Base-by-base conservation (phyloP, 2,888 invertebrate genomes). In the Aphrophora alni region DNA sequence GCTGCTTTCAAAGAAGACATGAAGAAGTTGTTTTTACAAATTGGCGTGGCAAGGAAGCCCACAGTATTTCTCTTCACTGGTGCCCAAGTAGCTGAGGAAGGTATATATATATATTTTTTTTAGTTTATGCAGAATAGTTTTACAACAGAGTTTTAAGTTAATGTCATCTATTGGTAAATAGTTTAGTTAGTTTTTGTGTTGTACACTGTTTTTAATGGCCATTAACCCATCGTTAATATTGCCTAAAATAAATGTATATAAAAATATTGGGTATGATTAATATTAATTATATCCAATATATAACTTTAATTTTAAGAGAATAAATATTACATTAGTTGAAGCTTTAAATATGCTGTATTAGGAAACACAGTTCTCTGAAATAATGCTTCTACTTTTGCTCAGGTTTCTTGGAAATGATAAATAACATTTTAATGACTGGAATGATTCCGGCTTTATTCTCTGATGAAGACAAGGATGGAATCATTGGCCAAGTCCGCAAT, bases 351-450 rank as follows among this genome's bases (percentile, higher is more conserved):
- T n/a, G n/a, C n/a, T n/a, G n/a, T n/a, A n/a, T n/a, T n/a, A n/a
- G n/a, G n/a, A n/a, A n/a, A n/a, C n/a, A n/a, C n/a, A n/a, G n/a
- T n/a, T 59, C 44, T 28, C n/a, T 70, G 72, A 69, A 84, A 76
- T 73, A 74, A 69, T 73, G 70, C 78, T 75, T 75, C 38, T 25
- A 26, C 2, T 38, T 24, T 97, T 80, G 92, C 85, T 21, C 83
- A 89, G 89, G 90, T 17, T 97, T 98, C 87, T 88, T 98, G 81
- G 97, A 98, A 88, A 90, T 95, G 84, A 95, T 97, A 81, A 98
- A 98, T 88, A 97, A 97, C 86, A 97, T 98, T 87, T 88, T 98
- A 81, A 96, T 96, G 88, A 95, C 95, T 77, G 97, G 96, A 0
- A 93, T 95, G 88, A 94, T 97, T 1, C 96, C 97, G 0, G 94